Percentiles rank a stretch among this genome's conserved stretches.
These are phyloP conservation scores for Agrochola macilenta DNA, from an alignment of 2,888 invertebrate species.

Conservation along the genomic window DNA sequence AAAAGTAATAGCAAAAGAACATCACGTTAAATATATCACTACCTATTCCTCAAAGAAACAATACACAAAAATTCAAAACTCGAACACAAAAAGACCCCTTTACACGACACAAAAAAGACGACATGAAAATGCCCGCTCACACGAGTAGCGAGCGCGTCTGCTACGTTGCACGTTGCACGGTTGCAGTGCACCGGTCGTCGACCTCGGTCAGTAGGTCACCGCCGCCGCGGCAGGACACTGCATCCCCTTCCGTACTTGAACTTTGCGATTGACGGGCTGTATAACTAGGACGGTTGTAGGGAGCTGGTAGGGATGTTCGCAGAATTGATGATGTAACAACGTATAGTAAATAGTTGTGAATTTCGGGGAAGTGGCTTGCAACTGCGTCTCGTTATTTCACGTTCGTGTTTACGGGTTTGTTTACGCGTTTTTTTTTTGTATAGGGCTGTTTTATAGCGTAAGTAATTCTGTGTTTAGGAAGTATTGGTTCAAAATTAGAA, in stretches of 20 bases:
- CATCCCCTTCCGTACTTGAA: slow-evolving; percentile 80
- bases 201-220: slow-evolving; percentile 88
- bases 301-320: slow-evolving; percentile 46
- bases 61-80: slow-evolving; percentile 13
- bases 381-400: slow-evolving; percentile 13
- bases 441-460: neutral
- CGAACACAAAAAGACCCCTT: slow-evolving; percentile 36
- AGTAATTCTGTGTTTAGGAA: neutral
- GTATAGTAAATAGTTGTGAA: slow-evolving; percentile 44
- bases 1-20: slow-evolving; percentile 1
- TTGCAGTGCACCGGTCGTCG: slow-evolving; percentile 82
- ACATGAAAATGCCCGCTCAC: slow-evolving; percentile 40
- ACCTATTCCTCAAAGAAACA: neutral
- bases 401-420: slow-evolving; percentile 19
- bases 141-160: slow-evolving; percentile 39
- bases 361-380: slow-evolving; percentile 36
- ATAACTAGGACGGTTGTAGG: slow-evolving; percentile 45
- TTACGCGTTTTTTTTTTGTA: neutral
- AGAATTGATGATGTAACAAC: slow-evolving; percentile 35
- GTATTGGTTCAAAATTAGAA: neutral
- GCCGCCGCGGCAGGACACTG: slow-evolving; percentile 74
- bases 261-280: slow-evolving; percentile 74
- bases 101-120: slow-evolving; percentile 39
- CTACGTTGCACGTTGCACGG: slow-evolving; percentile 58
- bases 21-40: slow-evolving; percentile 8